phyloP scores from a whole-genome alignment of 2,113 vertebrate species.

The Thamnophis sirtalis region DNA sequence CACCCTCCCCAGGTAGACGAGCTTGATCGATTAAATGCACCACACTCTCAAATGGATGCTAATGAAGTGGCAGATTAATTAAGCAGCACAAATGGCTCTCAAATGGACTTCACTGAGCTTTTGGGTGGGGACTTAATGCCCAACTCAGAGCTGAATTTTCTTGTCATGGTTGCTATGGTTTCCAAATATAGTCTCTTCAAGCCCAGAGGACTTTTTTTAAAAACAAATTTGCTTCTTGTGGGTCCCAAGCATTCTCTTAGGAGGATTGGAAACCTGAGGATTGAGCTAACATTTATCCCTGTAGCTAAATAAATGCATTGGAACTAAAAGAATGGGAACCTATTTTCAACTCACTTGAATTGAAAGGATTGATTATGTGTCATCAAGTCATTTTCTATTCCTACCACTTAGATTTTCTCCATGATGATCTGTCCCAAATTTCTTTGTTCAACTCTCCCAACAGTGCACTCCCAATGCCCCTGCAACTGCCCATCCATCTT shows the following conservation, averaged over 20 bases:
- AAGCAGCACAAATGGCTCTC: not conserved
- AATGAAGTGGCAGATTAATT: conserved; percentile 64
- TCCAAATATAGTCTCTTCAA: not conserved
- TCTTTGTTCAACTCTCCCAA: not conserved
- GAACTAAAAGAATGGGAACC: not conserved
- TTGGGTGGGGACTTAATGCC: not conserved
- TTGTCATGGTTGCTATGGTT: not conserved
- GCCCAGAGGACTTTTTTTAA: conserved; percentile 13
- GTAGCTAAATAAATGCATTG: not conserved
- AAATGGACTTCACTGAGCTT: not conserved
- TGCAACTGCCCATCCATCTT: not conserved
- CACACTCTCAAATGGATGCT: conserved; percentile 68
- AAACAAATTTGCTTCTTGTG: conserved; percentile 33
- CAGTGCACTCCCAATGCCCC: not conserved
- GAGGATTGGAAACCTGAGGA: not conserved
- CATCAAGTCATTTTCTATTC: not conserved
- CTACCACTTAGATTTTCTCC: not conserved
- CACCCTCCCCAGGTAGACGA: conserved; percentile 80
- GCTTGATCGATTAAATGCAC: conserved; percentile 75
- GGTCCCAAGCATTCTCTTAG: not conserved
- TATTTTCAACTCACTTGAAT: not conserved
- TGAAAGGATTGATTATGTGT: not conserved
- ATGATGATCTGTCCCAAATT: not conserved
- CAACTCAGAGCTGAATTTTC: conserved; percentile 4
- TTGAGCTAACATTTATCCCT: not conserved